A percentile compares a stretch with the other conserved stretches of the same genome.
Evolutionary conservation across 1,140 invertebrate genomes (phyloP).

Genomic region (Drosophila leontia): DNA sequence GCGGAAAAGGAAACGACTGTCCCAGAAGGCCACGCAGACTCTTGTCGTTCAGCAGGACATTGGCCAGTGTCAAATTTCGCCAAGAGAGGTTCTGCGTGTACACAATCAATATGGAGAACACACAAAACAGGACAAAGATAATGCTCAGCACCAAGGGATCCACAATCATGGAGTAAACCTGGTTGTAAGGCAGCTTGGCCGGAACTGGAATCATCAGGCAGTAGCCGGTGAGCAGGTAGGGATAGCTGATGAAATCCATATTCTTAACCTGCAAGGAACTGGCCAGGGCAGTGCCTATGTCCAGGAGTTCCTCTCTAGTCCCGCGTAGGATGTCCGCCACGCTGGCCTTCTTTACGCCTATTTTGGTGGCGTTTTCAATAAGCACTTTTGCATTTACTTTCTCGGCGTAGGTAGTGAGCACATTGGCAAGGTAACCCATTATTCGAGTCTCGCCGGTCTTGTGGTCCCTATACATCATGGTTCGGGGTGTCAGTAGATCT

Average conservation of each 20-base stretch:
- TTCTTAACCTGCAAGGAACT: background rate
- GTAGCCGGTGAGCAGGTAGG: constrained; percentile 44
- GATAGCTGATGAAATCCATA: constrained; percentile 44
- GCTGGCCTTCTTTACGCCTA: background rate
- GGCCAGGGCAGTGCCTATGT: constrained; percentile 38
- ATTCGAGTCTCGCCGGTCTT: constrained; percentile 17
- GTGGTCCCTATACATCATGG: constrained; percentile 38
- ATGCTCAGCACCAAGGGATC: constrained; percentile 31
- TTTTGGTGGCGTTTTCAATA: background rate
- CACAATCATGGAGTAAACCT: constrained; percentile 56
- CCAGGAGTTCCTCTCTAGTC: constrained; percentile 22
- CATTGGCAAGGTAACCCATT: constrained; percentile 48
- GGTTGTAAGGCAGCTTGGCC: constrained; percentile 33
- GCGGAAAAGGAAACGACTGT: constrained; percentile 53
- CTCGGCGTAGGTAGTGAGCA: constrained; percentile 42
- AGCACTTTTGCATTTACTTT: constrained; percentile 57
- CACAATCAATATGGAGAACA: constrained; percentile 59
- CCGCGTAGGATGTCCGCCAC: background rate
- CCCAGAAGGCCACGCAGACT: constrained; percentile 66
- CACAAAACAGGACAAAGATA: constrained; percentile 36
- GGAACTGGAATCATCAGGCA: constrained; percentile 67
- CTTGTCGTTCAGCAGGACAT: constrained; percentile 61
- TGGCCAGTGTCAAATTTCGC: constrained; percentile 29
- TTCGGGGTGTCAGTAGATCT: constrained; percentile 45
- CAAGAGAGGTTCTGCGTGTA: constrained; percentile 51